Base-by-base conservation (phyloP, 1,140 invertebrate species). In the Zelostemma sp. region DNA sequence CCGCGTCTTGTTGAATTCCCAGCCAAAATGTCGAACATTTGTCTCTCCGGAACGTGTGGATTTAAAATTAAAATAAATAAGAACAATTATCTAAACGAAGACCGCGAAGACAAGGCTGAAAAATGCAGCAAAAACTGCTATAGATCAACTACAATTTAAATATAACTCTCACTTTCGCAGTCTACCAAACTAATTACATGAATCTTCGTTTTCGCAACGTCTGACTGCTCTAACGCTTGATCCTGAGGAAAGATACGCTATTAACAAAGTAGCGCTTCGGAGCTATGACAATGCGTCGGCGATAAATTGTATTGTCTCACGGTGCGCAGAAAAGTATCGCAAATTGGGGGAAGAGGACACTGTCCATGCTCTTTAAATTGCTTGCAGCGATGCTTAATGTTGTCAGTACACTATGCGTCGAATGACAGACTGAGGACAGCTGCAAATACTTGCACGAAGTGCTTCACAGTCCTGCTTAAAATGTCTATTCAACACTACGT, bases 11-110 rank as follows among this genome's bases (percentile, higher is more conserved):
- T 50, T 50, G 28, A 50, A 50, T 38, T 50, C 15, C 9, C 31
- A 25, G 14, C 48, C 48, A 35, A 50, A 50, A 50, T 31, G 19
- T 49, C 46, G 25, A 31, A 49, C 43, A 46, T 46, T 46, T 46
- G 18, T 49, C 46, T 49, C 11, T n/a, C 11, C 16, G 12, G 25
- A 15, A 19, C 14, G 11, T 12, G 5, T 17, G 6, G 2, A 43
- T 43, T 15, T 3, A n/a, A 9, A 9, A 35, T 35, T 35, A 6
- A n/a, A 35, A 43, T 17, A 17, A 15, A 43, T 8, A 43, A 43
- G 1, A 35, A n/a, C 11, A 6, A 35, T 35, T 35, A 6, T n/a
- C 5, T 35, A 1, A 35, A 35, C 33, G n/a, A n/a, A n/a, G 21
- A 25, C 3, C 21, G 21, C 8, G n/a, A n/a, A n/a, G n/a, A n/a